phyloP scores from a whole-genome alignment of 1,140 invertebrate species.

The Meloidogyne floridensis region DNA sequence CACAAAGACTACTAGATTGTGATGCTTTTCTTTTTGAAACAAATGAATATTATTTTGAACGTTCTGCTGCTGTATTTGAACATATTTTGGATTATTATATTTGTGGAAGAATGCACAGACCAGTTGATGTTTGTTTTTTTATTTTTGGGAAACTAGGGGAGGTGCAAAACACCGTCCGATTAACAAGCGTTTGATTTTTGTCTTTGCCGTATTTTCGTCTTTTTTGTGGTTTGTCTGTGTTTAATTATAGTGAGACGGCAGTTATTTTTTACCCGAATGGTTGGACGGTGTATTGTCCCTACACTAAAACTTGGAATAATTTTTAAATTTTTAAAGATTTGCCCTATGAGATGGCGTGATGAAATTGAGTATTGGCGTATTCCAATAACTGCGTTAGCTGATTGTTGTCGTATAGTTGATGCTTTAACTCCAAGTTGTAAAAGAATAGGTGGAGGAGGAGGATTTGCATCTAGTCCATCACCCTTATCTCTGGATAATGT shows the following conservation, averaged over 20 bases:
- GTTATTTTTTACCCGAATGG: too few relatives aligned
- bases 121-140: slow-evolving; percentile 50
- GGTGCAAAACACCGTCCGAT: too few relatives aligned
- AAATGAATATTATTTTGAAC: slow-evolving; percentile 60
- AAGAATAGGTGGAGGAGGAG: not conserved
- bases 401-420: slow-evolving; percentile 56
- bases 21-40: slow-evolving; percentile 54
- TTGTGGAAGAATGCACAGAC: slow-evolving; percentile 58
- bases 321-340: slow-evolving; percentile 26
- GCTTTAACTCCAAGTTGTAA: slow-evolving; percentile 34
- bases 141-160: too few relatives aligned
- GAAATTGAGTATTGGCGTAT: slow-evolving; percentile 58
- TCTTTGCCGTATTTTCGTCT: too few relatives aligned
- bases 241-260: too few relatives aligned
- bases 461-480: not conserved
- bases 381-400: slow-evolving; percentile 50
- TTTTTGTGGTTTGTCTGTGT: too few relatives aligned
- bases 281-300: too few relatives aligned
- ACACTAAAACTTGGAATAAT: too few relatives aligned
- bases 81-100: slow-evolving; percentile 53
- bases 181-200: too few relatives aligned
- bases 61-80: slow-evolving; percentile 58
- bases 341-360: slow-evolving; percentile 55
- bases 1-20: slow-evolving; percentile 55
- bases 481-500: slow-evolving; percentile 24